Evolutionary conservation across 2,797 vertebrate species (phyloP).

Genomic region (Mareca penelope): DNA sequence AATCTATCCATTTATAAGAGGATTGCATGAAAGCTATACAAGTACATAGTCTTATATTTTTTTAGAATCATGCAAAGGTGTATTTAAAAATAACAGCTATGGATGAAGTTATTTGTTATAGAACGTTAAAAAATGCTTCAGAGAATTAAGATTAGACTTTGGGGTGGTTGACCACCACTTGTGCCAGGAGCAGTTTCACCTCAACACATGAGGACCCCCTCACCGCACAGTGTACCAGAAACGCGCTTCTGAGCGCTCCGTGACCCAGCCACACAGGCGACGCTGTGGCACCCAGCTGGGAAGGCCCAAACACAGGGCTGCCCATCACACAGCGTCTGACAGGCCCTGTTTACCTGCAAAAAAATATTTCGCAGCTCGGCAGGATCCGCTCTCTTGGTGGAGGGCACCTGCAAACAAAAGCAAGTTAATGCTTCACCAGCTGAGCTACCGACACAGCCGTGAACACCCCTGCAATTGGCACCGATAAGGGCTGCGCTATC

Average conservation of each 20-base stretch:
- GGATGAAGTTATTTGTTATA: not conserved
- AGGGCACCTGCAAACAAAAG: constrained; percentile 82
- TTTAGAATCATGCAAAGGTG: not conserved
- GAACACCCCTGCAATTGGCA: not conserved
- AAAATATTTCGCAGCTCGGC: constrained; percentile 89
- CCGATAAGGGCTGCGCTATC: not conserved
- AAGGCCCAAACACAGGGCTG: not conserved
- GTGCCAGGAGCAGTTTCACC: not conserved
- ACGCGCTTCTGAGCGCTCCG: too few relatives aligned
- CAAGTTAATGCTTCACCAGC: constrained; percentile 36
- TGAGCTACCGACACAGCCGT: not conserved
- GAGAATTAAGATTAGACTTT: not conserved
- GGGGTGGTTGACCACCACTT: not conserved
- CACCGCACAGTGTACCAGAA: too few relatives aligned
- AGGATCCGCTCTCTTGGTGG: constrained; percentile 91
- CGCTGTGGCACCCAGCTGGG: not conserved
- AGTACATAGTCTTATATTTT: not conserved
- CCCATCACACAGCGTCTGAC: not conserved
- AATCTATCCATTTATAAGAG: not conserved
- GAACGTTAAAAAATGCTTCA: not conserved
- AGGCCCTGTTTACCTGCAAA: constrained; percentile 86
- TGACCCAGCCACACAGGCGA: not conserved
- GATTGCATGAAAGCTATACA: not conserved
- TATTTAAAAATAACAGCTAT: not conserved
- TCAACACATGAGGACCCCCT: not conserved